phyloP scores from a whole-genome alignment of 2,888 invertebrate species.

The Chouioia cunea region DNA sequence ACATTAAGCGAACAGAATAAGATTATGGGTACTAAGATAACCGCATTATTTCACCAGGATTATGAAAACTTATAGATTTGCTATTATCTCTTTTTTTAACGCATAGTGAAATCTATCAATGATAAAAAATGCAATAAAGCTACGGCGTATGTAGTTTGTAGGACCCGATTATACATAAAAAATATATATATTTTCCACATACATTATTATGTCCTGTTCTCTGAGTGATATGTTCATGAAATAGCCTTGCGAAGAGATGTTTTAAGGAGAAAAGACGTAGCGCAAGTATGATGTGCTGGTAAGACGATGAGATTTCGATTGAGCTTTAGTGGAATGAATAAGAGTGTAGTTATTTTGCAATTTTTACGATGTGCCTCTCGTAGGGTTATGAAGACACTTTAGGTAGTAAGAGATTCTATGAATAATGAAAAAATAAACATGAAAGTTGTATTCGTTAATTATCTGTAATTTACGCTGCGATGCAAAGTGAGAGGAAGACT shows the following conservation, averaged over 20 bases:
- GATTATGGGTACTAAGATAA: slow-evolving; percentile 36
- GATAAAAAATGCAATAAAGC: slow-evolving; percentile 32
- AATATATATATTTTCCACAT: slow-evolving; percentile 49
- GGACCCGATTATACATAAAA: slow-evolving; percentile 44
- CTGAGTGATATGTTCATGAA: slow-evolving; percentile 61
- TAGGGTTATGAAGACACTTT: slow-evolving; percentile 52
- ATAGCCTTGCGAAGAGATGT: slow-evolving; percentile 51
- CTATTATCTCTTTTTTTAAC: slow-evolving; percentile 2
- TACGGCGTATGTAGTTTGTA: slow-evolving; percentile 45
- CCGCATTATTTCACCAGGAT: background rate
- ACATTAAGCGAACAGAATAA: slow-evolving; percentile 45
- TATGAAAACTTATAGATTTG: slow-evolving; percentile 14
- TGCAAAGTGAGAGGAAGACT: slow-evolving; percentile 59
- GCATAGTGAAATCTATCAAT: slow-evolving; percentile 18
- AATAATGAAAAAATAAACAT: slow-evolving; percentile 25
- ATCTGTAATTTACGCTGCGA: slow-evolving; percentile 43
- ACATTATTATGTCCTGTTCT: slow-evolving; percentile 54
- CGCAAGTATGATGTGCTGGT: slow-evolving; percentile 46
- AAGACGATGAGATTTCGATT: slow-evolving; percentile 35
- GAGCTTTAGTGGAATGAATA: slow-evolving; percentile 30
- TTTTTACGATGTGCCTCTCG: slow-evolving; percentile 58
- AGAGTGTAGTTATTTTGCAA: slow-evolving; percentile 46
- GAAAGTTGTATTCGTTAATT: slow-evolving; percentile 42
- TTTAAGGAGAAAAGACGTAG: slow-evolving; percentile 50
- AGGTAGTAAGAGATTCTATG: slow-evolving; percentile 47